Conservation (phyloP, 2,888 invertebrate species). For the Aquatica leii region DNA sequence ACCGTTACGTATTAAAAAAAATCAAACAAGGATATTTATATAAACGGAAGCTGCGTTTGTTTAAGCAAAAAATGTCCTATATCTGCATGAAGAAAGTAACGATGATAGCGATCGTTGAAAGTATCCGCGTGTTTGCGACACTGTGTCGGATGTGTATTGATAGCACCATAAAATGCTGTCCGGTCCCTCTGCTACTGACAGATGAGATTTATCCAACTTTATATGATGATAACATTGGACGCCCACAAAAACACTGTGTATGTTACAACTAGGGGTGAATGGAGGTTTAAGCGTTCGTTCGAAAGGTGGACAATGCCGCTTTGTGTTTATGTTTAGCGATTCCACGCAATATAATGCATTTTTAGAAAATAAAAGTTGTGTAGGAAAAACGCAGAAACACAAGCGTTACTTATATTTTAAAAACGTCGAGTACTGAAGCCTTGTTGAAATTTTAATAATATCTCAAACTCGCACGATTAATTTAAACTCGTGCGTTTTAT, state of each 20-base stretch:
- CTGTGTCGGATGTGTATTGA: conserved; percentile 61
- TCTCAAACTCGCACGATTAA: no score
- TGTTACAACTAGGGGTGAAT: conserved; percentile 24
- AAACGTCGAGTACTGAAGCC: no score
- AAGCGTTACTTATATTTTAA: no score
- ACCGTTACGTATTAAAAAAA: conserved; percentile 24
- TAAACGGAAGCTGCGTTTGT: no score
- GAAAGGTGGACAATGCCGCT: conserved; percentile 15
- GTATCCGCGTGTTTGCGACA: conserved; percentile 52
- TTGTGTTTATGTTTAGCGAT: background rate
- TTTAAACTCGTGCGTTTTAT: no score
- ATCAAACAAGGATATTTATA: background rate
- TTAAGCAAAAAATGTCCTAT: background rate
- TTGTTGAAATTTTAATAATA: no score
- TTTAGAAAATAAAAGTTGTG: no score
- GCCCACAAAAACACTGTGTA: conserved; percentile 52
- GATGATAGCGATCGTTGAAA: conserved; percentile 16
- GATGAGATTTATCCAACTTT: conserved; percentile 59
- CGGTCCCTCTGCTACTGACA: conserved; percentile 56
- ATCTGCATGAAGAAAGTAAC: conserved; percentile 6
- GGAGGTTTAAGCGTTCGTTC: conserved; percentile 21
- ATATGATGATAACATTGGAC: conserved; percentile 48
- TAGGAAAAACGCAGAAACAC: no score
- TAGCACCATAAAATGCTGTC: conserved; percentile 59
- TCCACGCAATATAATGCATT: no score